Evolutionary conservation across 1,140 invertebrate species (phyloP).

Genomic region (Apolygus lucorum): DNA sequence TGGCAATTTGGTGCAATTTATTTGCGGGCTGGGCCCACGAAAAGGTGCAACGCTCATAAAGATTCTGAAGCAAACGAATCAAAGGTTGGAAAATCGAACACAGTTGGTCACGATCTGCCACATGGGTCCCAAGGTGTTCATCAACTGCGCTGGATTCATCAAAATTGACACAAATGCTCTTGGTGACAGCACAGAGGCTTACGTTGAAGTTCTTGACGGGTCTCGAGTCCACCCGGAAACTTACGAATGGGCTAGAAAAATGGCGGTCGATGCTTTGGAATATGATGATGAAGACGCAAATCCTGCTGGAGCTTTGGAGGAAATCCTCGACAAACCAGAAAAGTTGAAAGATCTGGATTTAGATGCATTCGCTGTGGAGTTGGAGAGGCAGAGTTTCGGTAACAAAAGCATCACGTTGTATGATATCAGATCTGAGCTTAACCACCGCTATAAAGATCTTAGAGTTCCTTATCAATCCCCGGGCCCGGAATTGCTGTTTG

Average conservation of each 20-base stretch:
- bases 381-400: slow-evolving; percentile 87
- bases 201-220: slow-evolving; percentile 93
- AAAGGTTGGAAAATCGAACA: slow-evolving; percentile 85
- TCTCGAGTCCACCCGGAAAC: slow-evolving; percentile 98
- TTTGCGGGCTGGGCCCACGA: slow-evolving; percentile 91
- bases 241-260: slow-evolving; percentile 99
- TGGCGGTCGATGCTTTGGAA: slow-evolving; percentile 98
- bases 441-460: slow-evolving; percentile 90
- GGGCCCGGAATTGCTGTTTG: slow-evolving; percentile 80
- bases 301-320: slow-evolving; percentile 91
- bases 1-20: slow-evolving; percentile 88
- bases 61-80: slow-evolving; percentile 86
- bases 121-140: slow-evolving; percentile 97
- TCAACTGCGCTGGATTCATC: slow-evolving; percentile 98
- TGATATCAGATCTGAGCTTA: slow-evolving; percentile 93
- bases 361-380: slow-evolving; percentile 96
- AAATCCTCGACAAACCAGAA: slow-evolving; percentile 93
- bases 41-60: slow-evolving; percentile 87
- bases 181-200: slow-evolving; percentile 84
- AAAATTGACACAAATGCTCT: slow-evolving; percentile 95
- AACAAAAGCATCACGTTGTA: slow-evolving; percentile 97
- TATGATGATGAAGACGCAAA: slow-evolving; percentile 92
- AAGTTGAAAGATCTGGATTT: slow-evolving; percentile 93
- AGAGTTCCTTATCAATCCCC: slow-evolving; percentile 69
- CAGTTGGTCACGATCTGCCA: slow-evolving; percentile 91